Base-by-base conservation (phyloP, 2,113 vertebrate species). In the Lophius piscatorius region DNA sequence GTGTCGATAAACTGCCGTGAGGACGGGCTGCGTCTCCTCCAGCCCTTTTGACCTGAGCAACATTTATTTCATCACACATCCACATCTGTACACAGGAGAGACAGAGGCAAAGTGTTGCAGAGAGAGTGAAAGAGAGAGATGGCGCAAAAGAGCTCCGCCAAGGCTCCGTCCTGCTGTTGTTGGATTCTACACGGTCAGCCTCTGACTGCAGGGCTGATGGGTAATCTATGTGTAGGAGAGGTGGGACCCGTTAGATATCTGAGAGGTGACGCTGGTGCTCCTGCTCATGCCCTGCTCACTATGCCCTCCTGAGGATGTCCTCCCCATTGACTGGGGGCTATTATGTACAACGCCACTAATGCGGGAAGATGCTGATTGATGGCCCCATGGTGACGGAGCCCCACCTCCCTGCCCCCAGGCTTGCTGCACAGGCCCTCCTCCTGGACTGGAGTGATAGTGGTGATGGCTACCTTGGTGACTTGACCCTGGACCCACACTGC, bases 211-310 rank as follows among this genome's bases (percentile, higher is more conserved):
- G 21, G 33, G 44, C 70, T 26, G 57, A 62, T 16, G 23, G 48
- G 52, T 58, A 48, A 72, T 74, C 91, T 99, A 98, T 92, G 96
- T 98, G 79, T 95, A 98, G 93, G 97, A 99, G 92, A 99, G 93
- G 86, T 99, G 96, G 83, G 97, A 98, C 91, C 97, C 97, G 84
- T 98, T 99, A 90, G 97, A 98, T 91, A 99, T 97, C 75, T 99
- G 97, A 88, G 97, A 99, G 86, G 95, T 95, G 91, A 98, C 96
- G 91, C 97, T 99, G 90, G 96, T 94, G 87, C 97, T 98, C 91
- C 97, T 96, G 92, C 94, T 98, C 96, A 99, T 99, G 89, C 90
- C 93, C 89, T 93, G 96, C 90, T 98, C 97, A 74, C 91, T 93
- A 90, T 92, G 96, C 83, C 94, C 95, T 88, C 94, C 97, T 66